phyloP scores from a whole-genome alignment of 2,888 invertebrate genomes.

The Syritta pipiens region DNA sequence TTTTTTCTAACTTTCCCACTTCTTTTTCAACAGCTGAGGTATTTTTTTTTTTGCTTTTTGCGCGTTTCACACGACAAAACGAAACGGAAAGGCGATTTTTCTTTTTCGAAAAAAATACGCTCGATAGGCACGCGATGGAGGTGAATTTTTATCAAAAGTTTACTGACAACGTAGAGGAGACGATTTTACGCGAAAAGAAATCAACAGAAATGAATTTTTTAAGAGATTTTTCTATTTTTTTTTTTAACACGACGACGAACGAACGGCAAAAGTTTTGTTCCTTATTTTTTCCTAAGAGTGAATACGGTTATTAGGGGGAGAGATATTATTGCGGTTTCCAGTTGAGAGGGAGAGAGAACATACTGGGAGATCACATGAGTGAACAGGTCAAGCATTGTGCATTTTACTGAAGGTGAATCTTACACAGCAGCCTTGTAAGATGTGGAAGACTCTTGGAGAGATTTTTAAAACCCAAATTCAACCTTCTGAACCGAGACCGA shows the following conservation, averaged over 20 bases:
- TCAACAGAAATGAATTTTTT: conserved; percentile 24
- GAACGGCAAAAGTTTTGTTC: conserved; percentile 45
- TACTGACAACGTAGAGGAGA: no score
- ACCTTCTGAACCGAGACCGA: not conserved
- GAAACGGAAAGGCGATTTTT: conserved; percentile 13
- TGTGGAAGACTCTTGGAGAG: no score
- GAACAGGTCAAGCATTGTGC: no score
- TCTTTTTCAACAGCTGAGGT: conserved; percentile 26
- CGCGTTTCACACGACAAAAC: conserved; percentile 38
- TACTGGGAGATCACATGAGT: no score
- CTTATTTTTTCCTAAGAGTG: conserved; percentile 14
- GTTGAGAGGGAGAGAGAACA: no score
- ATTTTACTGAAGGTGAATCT: no score
- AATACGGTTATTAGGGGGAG: not conserved
- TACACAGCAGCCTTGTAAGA: no score
- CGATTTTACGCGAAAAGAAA: no score
- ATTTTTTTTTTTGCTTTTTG: conserved; percentile 23
- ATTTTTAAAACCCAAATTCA: no score
- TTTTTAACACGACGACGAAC: conserved; percentile 38
- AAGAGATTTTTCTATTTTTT: conserved; percentile 13
- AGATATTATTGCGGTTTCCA: not conserved
- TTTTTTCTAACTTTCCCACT: not conserved
- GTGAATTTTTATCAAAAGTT: conserved; percentile 10
- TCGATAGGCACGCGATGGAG: conserved; percentile 38
- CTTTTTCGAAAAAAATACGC: conserved; percentile 10